Evolutionary conservation across 1,140 invertebrate species (phyloP).

Genomic region (Aphaenogaster ashmeadi): DNA sequence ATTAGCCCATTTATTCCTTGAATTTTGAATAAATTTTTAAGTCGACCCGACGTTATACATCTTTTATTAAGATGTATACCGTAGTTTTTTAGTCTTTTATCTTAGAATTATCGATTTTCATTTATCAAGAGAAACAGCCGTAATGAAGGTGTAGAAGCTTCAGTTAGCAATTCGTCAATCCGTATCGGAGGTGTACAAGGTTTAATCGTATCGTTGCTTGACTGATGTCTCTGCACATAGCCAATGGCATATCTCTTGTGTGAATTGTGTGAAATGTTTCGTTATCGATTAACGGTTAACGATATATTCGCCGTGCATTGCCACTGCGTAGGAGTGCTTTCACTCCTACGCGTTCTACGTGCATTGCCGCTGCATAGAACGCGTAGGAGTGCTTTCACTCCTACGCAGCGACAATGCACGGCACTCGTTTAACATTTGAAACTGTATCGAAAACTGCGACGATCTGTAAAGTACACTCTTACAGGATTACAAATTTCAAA

Average conservation of each 20-base stretch:
- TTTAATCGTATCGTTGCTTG: slow-evolving; percentile 12
- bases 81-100: not conserved
- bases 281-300: slow-evolving; percentile 30
- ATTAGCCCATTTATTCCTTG: too few relatives aligned
- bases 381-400: not conserved
- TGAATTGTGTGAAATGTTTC: slow-evolving; percentile 18
- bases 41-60: too few relatives aligned
- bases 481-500: not conserved
- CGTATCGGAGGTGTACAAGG: not conserved
- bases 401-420: not conserved
- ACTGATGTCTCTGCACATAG: not conserved
- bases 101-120: not conserved
- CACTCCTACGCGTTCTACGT: not conserved
- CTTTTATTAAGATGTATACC: not conserved
- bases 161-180: slow-evolving; percentile 6
- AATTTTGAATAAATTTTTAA: too few relatives aligned
- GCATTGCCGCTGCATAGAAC: too few relatives aligned
- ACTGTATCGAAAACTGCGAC: not conserved
- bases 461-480: not conserved
- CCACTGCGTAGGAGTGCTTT: not conserved
- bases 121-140: not conserved
- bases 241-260: slow-evolving; percentile 13
- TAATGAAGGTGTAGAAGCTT: not conserved
- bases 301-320: not conserved
- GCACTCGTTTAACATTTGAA: slow-evolving; percentile 7